Conservation (phyloP, 2,113 vertebrate species). For the Myrmecophaga tridactyla region DNA sequence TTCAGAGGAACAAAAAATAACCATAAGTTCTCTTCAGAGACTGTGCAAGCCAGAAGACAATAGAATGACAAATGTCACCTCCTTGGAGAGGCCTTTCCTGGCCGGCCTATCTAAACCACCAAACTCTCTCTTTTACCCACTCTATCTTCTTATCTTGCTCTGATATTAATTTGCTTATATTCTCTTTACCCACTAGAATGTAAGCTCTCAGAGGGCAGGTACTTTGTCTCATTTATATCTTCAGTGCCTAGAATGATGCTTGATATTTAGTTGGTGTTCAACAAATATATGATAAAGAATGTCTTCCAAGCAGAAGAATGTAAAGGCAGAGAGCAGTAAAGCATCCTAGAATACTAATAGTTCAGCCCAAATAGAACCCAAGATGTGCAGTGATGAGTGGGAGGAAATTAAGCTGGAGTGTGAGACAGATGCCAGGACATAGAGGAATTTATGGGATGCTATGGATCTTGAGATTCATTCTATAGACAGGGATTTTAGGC, state of each 20-base stretch:
- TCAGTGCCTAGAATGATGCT: neutral
- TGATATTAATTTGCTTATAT: neutral
- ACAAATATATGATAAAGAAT: neutral
- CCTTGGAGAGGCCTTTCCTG: neutral
- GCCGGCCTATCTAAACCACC: neutral
- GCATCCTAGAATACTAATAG: neutral
- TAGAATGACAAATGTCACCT: neutral
- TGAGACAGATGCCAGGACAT: neutral
- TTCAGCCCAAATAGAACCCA: neutral
- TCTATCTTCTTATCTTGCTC: neutral
- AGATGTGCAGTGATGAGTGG: neutral
- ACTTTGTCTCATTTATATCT: neutral
- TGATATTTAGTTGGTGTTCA: neutral
- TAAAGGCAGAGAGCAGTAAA: neutral
- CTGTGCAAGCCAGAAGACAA: neutral
- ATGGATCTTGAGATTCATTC: neutral
- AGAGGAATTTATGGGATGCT: neutral
- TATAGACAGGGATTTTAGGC: neutral
- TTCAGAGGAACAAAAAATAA: neutral
- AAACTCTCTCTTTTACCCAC: no score
- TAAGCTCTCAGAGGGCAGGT: neutral
- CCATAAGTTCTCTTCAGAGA: neutral
- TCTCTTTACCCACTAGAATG: neutral
- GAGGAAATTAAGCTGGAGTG: neutral
- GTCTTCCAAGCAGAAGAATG: neutral